Conservation (phyloP, 2,113 vertebrate species). For the Epinephelus moara region DNA sequence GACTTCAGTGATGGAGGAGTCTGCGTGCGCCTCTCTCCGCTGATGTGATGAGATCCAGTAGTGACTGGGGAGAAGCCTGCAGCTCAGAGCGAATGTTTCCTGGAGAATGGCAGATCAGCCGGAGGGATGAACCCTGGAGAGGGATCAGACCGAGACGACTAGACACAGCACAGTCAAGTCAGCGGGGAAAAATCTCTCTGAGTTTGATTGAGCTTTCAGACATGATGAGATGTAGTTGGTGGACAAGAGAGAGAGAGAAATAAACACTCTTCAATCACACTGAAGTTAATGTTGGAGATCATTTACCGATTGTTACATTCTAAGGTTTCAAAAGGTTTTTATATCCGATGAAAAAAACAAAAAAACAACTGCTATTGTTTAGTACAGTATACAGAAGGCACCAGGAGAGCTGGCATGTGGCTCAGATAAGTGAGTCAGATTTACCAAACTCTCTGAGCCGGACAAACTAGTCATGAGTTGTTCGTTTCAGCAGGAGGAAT, state of each 20-base stretch:
- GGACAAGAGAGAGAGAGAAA: background rate
- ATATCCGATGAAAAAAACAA: background rate
- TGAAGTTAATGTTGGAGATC: background rate
- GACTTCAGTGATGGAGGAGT: slow-evolving; percentile 31
- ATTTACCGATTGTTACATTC: background rate
- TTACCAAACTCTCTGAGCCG: background rate
- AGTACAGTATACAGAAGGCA: too few species aligned
- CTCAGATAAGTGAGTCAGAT: background rate
- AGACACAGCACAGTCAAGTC: slow-evolving; percentile 35
- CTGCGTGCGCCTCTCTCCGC: slow-evolving; percentile 24
- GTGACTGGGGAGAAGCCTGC: slow-evolving; percentile 36
- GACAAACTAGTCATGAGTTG: background rate
- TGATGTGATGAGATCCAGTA: slow-evolving; percentile 38
- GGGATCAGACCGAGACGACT: slow-evolving; percentile 39
- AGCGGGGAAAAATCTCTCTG: slow-evolving; percentile 18
- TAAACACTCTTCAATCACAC: background rate
- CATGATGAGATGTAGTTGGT: slow-evolving; percentile 8
- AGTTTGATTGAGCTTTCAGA: slow-evolving; percentile 43
- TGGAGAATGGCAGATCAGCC: slow-evolving; percentile 44
- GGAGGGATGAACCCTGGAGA: slow-evolving; percentile 57
- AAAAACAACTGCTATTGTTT: background rate
- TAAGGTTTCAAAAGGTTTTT: background rate
- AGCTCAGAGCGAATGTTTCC: slow-evolving; percentile 45
- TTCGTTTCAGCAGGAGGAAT: too few species aligned
- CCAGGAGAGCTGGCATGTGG: background rate